Base-by-base conservation (phyloP, 2,797 vertebrate species). In the Leptatherina wallacei region DNA sequence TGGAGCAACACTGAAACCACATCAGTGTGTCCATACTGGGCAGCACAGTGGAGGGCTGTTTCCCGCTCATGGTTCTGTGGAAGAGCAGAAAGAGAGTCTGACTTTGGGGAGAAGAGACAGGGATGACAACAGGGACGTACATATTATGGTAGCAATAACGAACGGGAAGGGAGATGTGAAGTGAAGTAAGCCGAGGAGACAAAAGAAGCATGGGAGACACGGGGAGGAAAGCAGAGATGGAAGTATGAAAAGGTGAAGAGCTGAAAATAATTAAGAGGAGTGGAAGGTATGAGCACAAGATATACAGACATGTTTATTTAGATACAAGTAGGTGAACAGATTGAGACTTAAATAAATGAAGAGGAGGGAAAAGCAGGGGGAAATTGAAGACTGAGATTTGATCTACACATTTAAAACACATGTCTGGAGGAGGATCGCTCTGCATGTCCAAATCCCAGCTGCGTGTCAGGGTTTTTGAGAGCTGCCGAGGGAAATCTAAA, bases 11-110 rank as follows among this genome's bases (percentile, higher is more conserved):
- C 96, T 2, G 95, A 95, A 20, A 97, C 97, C 63, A 99, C 97
- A 75, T 98, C 97, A 0, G 97, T 95, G 92, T 99, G 97, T 74
- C 97, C 97, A 0, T 99, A 98, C 49, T 99, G 97, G 52, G 97
- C 97, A 0, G 97, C 97, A 67, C 97, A 99, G 86, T 99, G 97
- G 7, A 99, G 90, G 0, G 97, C 96, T 0, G 97, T 99, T 91
- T 99, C 97, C 60, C 95, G 96, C 94, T 99, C 97, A 24, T 96
- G 96, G 91, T 99, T 99, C 95, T 95, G 65, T 18, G 66, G 65
- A 56, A 36, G 32, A 65, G 55, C 0, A 71, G 5, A n/a, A 47
- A 33, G 10, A 36, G 44, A 61, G 2, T 65, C 49, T 9, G 33
- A 54, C n/a, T 40, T 22, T 8, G 0, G 29, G 44, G 20, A 22